Percentiles rank a stretch among this genome's conserved stretches.
phyloP scores from a whole-genome alignment of 2,797 vertebrate species.

The Galaxias olidus region DNA sequence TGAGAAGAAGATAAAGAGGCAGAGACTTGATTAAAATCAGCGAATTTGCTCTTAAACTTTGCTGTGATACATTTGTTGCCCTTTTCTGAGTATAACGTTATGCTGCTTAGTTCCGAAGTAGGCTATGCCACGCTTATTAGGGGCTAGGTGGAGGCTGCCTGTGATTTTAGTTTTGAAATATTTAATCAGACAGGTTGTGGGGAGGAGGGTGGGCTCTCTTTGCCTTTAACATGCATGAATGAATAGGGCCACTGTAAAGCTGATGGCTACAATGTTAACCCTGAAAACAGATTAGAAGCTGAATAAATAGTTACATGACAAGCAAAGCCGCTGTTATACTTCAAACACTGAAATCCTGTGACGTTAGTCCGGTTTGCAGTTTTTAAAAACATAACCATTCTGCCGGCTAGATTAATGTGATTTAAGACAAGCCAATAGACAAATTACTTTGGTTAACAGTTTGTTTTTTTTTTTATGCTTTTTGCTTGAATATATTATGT shows the following conservation, averaged over 20 bases:
- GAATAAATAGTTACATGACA: neutral
- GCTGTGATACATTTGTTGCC: too few relatives aligned
- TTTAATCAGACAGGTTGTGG: constrained; percentile 29
- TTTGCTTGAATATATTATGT: too few relatives aligned
- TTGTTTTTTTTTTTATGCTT: neutral
- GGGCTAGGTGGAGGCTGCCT: constrained; percentile 5
- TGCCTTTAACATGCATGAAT: constrained; percentile 25
- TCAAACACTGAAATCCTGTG: neutral
- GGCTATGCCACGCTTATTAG: neutral
- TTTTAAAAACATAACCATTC: too few relatives aligned
- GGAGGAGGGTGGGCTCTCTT: neutral
- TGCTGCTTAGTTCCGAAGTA: too few relatives aligned
- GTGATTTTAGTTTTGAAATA: constrained; percentile 8
- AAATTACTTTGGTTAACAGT: neutral
- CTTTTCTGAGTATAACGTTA: too few relatives aligned
- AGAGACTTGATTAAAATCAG: neutral
- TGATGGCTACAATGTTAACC: constrained; percentile 27
- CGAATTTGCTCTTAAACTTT: neutral
- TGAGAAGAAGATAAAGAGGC: constrained; percentile 49
- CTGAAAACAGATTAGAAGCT: constrained; percentile 31
- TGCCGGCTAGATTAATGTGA: too few relatives aligned
- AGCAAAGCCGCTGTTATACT: constrained; percentile 7
- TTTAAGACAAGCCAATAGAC: too few relatives aligned
- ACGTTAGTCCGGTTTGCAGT: too few relatives aligned
- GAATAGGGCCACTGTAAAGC: constrained; percentile 36